Percentiles rank a stretch among this genome's conserved stretches.
These are phyloP conservation scores for Mya arenaria DNA, from an alignment of 1,140 invertebrate species.

Conservation along the genomic window DNA sequence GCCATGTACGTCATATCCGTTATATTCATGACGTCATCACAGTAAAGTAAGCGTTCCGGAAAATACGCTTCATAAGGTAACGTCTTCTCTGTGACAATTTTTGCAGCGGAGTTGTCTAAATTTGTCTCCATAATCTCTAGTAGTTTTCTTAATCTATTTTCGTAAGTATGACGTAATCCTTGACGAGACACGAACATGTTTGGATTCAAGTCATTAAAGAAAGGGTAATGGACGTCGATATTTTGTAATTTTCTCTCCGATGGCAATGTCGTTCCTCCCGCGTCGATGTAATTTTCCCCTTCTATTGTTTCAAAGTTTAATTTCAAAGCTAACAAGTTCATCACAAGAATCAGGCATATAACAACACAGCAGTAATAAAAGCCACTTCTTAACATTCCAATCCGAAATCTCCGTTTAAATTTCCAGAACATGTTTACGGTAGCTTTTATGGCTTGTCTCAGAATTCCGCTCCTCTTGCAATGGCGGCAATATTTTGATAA, in stretches of 20 bases:
- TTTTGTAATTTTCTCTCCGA: constrained; percentile 13
- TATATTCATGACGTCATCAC: constrained; percentile 71
- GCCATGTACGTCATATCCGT: constrained; percentile 73
- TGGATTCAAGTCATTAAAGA: too few relatives aligned
- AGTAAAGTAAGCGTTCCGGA: constrained; percentile 63
- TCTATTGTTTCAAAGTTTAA: constrained; percentile 55
- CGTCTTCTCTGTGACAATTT: constrained; percentile 3
- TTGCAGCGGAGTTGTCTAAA: constrained; percentile 50
- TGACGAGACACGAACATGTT: too few relatives aligned
- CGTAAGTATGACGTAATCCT: constrained; percentile 60
- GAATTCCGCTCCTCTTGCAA: too few relatives aligned
- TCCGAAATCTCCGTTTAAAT: constrained; percentile 21
- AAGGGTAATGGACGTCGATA: constrained; percentile 30
- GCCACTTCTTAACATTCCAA: not conserved
- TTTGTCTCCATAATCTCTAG: constrained; percentile 62
- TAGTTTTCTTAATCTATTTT: constrained; percentile 69
- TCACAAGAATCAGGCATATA: constrained; percentile 45
- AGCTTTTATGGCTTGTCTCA: too few relatives aligned
- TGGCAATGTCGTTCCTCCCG: constrained; percentile 33
- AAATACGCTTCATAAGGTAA: constrained; percentile 46
- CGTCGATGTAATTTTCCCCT: constrained; percentile 50
- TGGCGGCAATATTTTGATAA: too few relatives aligned
- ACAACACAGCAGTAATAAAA: constrained; percentile 14
- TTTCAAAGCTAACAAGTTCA: constrained; percentile 56
- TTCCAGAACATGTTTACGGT: constrained; percentile 38